phyloP scores from a whole-genome alignment of 2,888 invertebrate species.

The Tiliacea aurago region DNA sequence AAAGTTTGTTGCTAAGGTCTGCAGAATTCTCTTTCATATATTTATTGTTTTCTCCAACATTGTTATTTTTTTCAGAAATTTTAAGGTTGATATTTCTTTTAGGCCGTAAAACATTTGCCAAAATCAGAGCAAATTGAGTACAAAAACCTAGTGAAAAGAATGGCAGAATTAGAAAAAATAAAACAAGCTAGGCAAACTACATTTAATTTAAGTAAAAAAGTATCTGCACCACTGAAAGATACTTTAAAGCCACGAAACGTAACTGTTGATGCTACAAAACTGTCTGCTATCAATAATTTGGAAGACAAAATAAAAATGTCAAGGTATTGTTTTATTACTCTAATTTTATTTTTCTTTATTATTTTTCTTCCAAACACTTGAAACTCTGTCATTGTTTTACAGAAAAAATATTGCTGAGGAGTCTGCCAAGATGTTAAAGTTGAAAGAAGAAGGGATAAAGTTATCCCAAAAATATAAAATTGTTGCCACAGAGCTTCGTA shows the following conservation, averaged over 20 bases:
- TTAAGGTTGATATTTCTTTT: slow-evolving; percentile 67
- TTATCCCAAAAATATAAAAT: slow-evolving; percentile 86
- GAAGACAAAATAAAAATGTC: slow-evolving; percentile 84
- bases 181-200: slow-evolving; percentile 83
- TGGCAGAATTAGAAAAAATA: slow-evolving; percentile 88
- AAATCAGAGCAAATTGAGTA: slow-evolving; percentile 88
- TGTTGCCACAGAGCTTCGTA: slow-evolving; percentile 83
- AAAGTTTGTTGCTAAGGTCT: slow-evolving; percentile 87
- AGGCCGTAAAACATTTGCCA: slow-evolving; percentile 87
- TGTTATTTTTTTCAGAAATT: slow-evolving; percentile 43
- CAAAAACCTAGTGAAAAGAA: slow-evolving; percentile 85
- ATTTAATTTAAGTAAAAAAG: slow-evolving; percentile 66
- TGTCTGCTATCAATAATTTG: slow-evolving; percentile 68
- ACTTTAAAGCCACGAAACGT: slow-evolving; percentile 82
- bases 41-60: slow-evolving; percentile 14
- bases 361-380: slow-evolving; percentile 3
- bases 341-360: background rate
- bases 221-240: slow-evolving; percentile 72
- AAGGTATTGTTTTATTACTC: slow-evolving; percentile 73
- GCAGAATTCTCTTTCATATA: slow-evolving; percentile 45
- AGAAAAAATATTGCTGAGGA: slow-evolving; percentile 88
- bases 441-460: slow-evolving; percentile 84
- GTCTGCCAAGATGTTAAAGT: slow-evolving; percentile 83
- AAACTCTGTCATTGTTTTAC: slow-evolving; percentile 59
- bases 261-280: slow-evolving; percentile 66